A percentile compares a stretch with the other conserved stretches of the same genome.
Evolutionary conservation across 2,797 vertebrate genomes (phyloP).

Genomic region (Meda fulgida): DNA sequence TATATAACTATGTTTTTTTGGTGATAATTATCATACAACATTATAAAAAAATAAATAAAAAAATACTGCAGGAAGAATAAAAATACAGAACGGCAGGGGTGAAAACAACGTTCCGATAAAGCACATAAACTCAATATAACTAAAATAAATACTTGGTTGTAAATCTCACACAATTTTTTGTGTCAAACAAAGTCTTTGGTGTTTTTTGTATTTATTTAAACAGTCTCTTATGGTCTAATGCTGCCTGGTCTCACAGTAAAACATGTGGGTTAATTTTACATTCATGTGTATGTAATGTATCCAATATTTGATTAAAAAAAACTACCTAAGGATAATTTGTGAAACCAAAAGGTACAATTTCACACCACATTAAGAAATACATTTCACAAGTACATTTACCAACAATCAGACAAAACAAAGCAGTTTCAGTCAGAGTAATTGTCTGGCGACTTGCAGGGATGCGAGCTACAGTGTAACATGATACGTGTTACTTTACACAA

Average conservation of each 20-base stretch:
- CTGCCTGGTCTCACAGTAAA: neutral
- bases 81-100: neutral
- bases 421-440: neutral
- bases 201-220: neutral
- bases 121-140: neutral
- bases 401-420: neutral
- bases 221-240: neutral
- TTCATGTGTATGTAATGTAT: neutral
- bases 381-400: neutral
- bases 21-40: too few relatives aligned
- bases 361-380: neutral
- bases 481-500: neutral
- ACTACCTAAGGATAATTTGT: neutral
- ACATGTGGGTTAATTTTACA: neutral
- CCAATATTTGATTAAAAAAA: neutral
- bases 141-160: neutral
- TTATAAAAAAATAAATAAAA: neutral
- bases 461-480: neutral
- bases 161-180: neutral
- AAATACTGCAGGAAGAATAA: neutral
- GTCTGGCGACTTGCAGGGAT: accelerated
- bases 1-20: neutral
- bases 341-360: neutral
- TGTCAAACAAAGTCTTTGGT: too few relatives aligned
- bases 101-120: neutral